Base-by-base conservation (phyloP, 2,113 vertebrate species). In the Brevimyrus niger region DNA sequence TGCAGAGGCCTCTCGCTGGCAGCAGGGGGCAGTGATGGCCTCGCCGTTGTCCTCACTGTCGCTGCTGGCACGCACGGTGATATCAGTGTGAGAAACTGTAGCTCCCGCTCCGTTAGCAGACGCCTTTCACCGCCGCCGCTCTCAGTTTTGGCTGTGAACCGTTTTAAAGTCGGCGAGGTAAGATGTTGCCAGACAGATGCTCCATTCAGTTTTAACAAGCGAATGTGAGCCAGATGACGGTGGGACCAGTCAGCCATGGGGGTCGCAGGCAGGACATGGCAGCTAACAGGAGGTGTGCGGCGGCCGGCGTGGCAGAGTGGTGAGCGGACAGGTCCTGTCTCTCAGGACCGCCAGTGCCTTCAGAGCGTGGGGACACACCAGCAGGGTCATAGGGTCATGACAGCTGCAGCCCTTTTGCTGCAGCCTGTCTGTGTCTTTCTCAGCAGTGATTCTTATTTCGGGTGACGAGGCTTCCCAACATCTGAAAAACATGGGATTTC, bases 231-330 rank as follows among this genome's bases (percentile, higher is more conserved):
- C 48, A 44, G 73, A 2, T 89, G 85, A 31, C 15, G 88, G 82
- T 89, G 87, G 88, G 73, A 19, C 73, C 35, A 80, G 13, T 38
- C 73, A 80, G 35, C 61, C 10, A 10, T 19, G n/a, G 58, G 58
- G 58, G 51, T 69, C 44, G 91, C 51, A 88, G 87, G 89, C 3
- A 69, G 61, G 61, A 31, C n/a, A 31, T 69, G 53, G 76, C n/a
- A 84, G 27, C 50, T 3, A 48, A 23, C 89, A 27, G 87, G 80
- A 89, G 86, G 87, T n/a, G 58, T 42, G 88, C 80, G 89, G 58
- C 48, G 61, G 9, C n/a, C 3, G 47, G 69, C 55, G 55, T 47
- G 69, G 58, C 23, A 87, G 82, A 50, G 46, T 6, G 84, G 84
- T 35, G 84, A 86, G 84, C 11, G 11, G 38, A n/a, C 73, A 80